Evolutionary conservation across 2,113 vertebrate genomes (phyloP).

Genomic region (Anarrhichthys ocellatus): DNA sequence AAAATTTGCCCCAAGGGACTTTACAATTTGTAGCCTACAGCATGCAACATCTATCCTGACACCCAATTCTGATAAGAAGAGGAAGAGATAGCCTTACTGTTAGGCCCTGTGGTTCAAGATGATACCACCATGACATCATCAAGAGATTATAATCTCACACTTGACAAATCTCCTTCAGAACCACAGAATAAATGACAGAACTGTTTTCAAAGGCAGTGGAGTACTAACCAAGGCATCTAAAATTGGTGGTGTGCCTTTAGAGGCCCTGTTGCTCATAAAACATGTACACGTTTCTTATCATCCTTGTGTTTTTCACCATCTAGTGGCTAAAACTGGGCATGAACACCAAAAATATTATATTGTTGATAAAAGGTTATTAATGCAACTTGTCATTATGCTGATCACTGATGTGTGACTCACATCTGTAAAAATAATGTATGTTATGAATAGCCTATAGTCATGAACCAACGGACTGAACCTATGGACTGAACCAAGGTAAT

Average conservation of each 20-base stretch:
- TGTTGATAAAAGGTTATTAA: background rate
- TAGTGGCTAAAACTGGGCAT: background rate
- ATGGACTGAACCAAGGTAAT: background rate
- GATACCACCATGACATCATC: background rate
- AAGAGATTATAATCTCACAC: background rate
- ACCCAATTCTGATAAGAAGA: background rate
- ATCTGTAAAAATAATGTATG: background rate
- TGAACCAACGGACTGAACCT: background rate
- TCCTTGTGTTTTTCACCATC: background rate
- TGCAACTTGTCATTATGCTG: background rate
- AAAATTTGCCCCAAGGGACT: background rate
- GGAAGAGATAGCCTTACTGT: background rate
- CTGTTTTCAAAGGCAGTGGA: background rate
- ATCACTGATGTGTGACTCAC: background rate
- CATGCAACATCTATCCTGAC: background rate
- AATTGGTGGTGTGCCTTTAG: background rate
- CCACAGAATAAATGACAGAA: background rate
- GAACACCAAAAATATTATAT: background rate
- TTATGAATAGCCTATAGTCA: background rate
- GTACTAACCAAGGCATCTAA: background rate
- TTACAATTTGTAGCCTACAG: background rate
- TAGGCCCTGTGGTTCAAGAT: background rate
- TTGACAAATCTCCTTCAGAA: background rate
- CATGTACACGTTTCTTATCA: background rate
- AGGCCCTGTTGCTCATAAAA: background rate